Conservation (phyloP, 2,113 vertebrate genomes). For the Passerina amoena region DNA sequence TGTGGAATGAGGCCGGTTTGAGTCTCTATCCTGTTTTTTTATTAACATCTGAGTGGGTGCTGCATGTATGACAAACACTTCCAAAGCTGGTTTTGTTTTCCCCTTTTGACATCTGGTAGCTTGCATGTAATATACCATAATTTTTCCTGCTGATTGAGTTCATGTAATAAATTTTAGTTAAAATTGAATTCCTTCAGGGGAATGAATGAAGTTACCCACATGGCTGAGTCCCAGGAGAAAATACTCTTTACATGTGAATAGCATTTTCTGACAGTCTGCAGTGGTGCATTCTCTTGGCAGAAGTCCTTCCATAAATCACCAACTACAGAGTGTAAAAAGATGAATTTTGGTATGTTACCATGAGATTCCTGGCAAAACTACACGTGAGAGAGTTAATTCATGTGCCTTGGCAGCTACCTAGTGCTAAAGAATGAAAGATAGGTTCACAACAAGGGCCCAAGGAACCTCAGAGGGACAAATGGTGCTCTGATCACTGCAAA, state of each 20-base stretch:
- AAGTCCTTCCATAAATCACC: constrained; percentile 4
- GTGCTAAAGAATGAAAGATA: neutral
- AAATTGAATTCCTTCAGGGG: neutral
- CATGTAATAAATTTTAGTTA: neutral
- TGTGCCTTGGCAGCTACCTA: neutral
- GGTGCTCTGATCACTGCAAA: neutral
- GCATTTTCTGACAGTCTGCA: neutral
- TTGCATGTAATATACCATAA: neutral
- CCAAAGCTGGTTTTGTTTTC: neutral
- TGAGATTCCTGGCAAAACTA: constrained; percentile 16
- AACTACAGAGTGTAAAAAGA: neutral
- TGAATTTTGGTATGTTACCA: neutral
- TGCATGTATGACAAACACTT: neutral
- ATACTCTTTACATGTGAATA: neutral
- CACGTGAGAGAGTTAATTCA: neutral
- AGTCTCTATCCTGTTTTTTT: neutral
- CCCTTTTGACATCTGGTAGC: neutral
- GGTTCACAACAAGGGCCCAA: neutral
- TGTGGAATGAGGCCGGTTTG: neutral
- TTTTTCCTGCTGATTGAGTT: neutral
- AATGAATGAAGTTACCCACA: neutral
- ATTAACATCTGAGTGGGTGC: neutral
- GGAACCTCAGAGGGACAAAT: constrained; percentile 9
- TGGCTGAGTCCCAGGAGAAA: neutral
- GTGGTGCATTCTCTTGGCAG: neutral